phyloP scores from a whole-genome alignment of 2,888 invertebrate species.

The Eurytoma adleriae region DNA sequence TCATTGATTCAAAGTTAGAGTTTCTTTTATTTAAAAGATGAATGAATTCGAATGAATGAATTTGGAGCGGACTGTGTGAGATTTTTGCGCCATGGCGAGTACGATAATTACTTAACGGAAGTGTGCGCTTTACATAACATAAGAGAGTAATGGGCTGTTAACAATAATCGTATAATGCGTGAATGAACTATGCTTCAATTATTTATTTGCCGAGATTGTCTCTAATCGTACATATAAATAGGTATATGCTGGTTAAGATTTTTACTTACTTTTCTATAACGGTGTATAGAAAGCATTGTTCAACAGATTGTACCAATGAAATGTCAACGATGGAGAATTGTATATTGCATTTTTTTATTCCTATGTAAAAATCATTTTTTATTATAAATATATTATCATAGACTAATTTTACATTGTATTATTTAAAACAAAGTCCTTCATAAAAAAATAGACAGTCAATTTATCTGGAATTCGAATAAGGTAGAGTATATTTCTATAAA shows the following conservation, averaged over 20 bases:
- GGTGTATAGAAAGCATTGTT: constrained; percentile 12
- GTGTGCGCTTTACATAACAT: neutral
- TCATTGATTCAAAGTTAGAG: too few relatives aligned
- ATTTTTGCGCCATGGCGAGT: constrained; percentile 4
- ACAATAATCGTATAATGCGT: constrained; percentile 26
- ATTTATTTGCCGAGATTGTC: constrained; percentile 48
- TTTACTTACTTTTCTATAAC: constrained; percentile 6
- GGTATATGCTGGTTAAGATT: constrained; percentile 23
- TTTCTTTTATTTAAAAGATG: too few relatives aligned
- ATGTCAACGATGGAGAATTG: constrained; percentile 38
- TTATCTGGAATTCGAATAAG: too few relatives aligned
- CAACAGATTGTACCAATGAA: constrained; percentile 37
- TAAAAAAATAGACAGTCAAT: too few relatives aligned
- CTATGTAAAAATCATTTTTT: constrained; percentile 48
- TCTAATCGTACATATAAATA: constrained; percentile 26
- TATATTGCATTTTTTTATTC: constrained; percentile 45
- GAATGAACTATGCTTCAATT: constrained; percentile 40
- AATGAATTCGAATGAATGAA: too few relatives aligned
- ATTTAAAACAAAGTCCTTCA: too few relatives aligned
- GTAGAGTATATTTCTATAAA: too few relatives aligned
- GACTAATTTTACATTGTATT: neutral
- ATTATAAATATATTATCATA: constrained; percentile 30
- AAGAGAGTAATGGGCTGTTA: constrained; percentile 34
- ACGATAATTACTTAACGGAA: constrained; percentile 31
- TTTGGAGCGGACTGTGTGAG: too few relatives aligned